Base-by-base conservation (phyloP, 2,113 vertebrate genomes). In the Monopterus albus region DNA sequence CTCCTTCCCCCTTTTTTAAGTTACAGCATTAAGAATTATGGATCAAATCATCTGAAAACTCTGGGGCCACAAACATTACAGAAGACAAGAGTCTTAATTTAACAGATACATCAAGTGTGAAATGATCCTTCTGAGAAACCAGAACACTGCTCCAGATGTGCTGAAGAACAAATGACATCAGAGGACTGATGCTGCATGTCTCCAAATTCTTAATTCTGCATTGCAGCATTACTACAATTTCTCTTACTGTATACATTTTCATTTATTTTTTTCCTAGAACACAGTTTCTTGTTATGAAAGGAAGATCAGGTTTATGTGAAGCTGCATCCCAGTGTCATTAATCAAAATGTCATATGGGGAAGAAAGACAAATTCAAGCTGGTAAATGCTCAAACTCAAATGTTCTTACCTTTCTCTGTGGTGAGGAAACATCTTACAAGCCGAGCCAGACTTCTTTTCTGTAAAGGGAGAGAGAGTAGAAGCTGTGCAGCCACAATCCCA, bases 351-450 rank as follows among this genome's bases (percentile, higher is more conserved):
- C 8, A 17, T 8, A 1, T 9, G 2, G 3, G 3, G 2, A n/a
- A 31, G 39, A 17, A 7, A 5, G 15, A 36, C 6, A 15, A 17
- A 12, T 35, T 36, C 15, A 59, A 31, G 23, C 2, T 20, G 11
- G 7, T 23, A 13, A 33, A 38, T 33, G 42, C 15, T 42, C 1
- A 23, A 2, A 38, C 20, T 2, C 6, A 4, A 2, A 31, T 20
- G 39, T 10, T 38, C 85, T 67, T 91, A 94, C 93, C 93, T 93
- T 89, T 94, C 93, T 93, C 93, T 93, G 83, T 94, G 93, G 63
- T 92, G 90, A 49, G 90, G 79, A 92, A 79, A 94, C 93, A 94
- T 94, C 87, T 94, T 91, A 91, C 43, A 90, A 85, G 77, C 71
- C 62, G 74, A 77, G n/a, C 4, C 53, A 70, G 56, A 58, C 75